Base-by-base conservation (phyloP, 2,888 invertebrate genomes). In the Epirrhoe tristata region DNA sequence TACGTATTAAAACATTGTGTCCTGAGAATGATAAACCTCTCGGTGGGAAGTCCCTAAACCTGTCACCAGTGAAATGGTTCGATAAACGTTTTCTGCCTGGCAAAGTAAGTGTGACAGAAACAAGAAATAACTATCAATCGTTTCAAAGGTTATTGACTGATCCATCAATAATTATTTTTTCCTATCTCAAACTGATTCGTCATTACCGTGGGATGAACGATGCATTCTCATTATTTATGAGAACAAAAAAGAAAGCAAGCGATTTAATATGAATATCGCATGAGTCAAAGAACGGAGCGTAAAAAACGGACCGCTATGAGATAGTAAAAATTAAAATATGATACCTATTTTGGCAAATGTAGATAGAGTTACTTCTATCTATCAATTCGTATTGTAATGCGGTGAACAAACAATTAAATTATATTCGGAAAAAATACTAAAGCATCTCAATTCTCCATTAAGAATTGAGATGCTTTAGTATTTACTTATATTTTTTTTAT, bases 201-300 rank as follows among this genome's bases (percentile, higher is more conserved):
- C 70, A 76, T 77, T 68, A 76, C 78, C 77, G 81, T 83, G 82
- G 82, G 83, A 82, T 80, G 84, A 81, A 67, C 72, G 82, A 79
- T 76, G 75, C 79, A 81, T 83, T 83, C 77, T 80, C 82, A 84
- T 85, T 84, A 82, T 75, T 72, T 78, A 82, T 79, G 77, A 74
- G 76, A 79, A 81, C 77, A 86, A 86, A 86, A 84, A 84, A 81
- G 72, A 80, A 77, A 76, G 77, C 77, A 73, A 53, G 73, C 70
- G 68, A 75, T 77, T 76, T 48, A 51, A 31, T 77, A 83, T 81
- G 73, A 79, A 80, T 83, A 78, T 80, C 71, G 77, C 74, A 81
- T 85, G 84, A 84, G 73, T 85, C 82, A 81, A 82, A 80, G 76
- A 82, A 81, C 83, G 74, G 81, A 74, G 74, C 77, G 79, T 82